phyloP scores from a whole-genome alignment of 1,140 invertebrate species.

The Drosophila prosaltans region DNA sequence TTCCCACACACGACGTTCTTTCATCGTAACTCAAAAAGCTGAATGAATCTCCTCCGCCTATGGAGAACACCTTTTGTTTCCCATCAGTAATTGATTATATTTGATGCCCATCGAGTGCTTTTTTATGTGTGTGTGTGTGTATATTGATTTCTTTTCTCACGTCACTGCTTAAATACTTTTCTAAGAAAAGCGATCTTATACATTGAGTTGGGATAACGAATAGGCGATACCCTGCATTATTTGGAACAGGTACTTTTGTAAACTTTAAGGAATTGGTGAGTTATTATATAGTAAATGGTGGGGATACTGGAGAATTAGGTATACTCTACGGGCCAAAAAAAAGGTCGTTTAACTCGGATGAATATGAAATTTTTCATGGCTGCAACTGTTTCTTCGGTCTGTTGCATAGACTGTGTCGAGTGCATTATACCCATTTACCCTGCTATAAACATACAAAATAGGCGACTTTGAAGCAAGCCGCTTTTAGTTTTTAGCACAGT shows the following conservation, averaged over 20 bases:
- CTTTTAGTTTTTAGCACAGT: constrained; percentile 53
- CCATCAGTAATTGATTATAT: constrained; percentile 54
- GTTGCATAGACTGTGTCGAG: neutral
- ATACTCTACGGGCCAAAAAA: neutral
- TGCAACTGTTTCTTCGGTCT: neutral
- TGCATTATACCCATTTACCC: constrained; percentile 2
- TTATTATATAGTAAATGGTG: too few relatives aligned
- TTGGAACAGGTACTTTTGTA: too few relatives aligned
- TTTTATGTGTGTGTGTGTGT: constrained; percentile 29
- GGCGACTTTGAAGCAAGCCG: constrained; percentile 45
- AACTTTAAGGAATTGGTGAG: too few relatives aligned
- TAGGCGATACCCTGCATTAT: neutral
- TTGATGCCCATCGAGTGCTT: constrained; percentile 41
- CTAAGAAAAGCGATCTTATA: constrained; percentile 24
- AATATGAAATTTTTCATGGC: neutral
- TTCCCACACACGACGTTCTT: constrained; percentile 51
- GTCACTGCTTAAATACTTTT: constrained; percentile 54
- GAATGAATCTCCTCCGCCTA: constrained; percentile 35
- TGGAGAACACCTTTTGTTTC: constrained; percentile 36
- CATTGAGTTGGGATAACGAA: neutral
- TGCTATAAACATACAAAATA: constrained; percentile 1
- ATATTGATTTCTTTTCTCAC: constrained; percentile 52
- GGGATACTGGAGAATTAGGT: too few relatives aligned
- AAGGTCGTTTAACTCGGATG: neutral
- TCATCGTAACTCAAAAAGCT: constrained; percentile 12